Evolutionary conservation across 2,113 vertebrate genomes (phyloP).

Genomic region (Nerophis ophidion): DNA sequence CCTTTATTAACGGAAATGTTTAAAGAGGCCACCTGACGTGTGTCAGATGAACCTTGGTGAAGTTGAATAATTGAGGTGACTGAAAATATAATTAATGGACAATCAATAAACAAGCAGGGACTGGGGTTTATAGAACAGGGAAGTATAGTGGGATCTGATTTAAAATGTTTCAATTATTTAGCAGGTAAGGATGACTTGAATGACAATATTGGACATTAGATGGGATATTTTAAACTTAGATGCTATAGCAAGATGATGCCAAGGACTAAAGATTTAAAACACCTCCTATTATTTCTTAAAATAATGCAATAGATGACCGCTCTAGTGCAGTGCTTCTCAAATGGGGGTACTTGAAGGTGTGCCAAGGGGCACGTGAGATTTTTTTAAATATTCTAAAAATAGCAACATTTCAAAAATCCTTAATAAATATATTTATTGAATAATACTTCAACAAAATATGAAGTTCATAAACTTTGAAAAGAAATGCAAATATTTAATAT

Average conservation of each 20-base stretch:
- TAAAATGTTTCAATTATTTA: constrained; percentile 74
- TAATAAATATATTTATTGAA: too few relatives aligned
- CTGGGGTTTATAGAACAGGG: constrained; percentile 29
- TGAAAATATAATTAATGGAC: constrained; percentile 76
- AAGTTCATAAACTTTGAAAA: too few relatives aligned
- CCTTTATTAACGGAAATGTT: constrained; percentile 43
- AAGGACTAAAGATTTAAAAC: constrained; percentile 20
- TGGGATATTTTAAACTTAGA: constrained; percentile 36
- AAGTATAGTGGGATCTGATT: constrained; percentile 64
- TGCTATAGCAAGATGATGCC: constrained; percentile 11
- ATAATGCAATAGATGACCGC: too few relatives aligned
- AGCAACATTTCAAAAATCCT: too few relatives aligned
- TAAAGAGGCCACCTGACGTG: constrained; percentile 53
- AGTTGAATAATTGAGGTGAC: constrained; percentile 72
- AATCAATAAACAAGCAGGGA: constrained; percentile 70
- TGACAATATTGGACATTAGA: constrained; percentile 62
- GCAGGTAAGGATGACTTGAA: constrained; percentile 66
- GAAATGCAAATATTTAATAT: too few relatives aligned
- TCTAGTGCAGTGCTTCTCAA: too few relatives aligned
- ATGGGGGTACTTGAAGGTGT: too few relatives aligned
- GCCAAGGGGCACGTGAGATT: too few relatives aligned
- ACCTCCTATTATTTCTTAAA: constrained; percentile 3
- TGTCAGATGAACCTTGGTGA: constrained; percentile 50
- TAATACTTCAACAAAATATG: too few relatives aligned
- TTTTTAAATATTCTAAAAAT: too few relatives aligned